Percentiles rank a stretch among this genome's conserved stretches.
Conservation (phyloP, 2,113 vertebrate genomes). For the Caranx ignobilis region DNA sequence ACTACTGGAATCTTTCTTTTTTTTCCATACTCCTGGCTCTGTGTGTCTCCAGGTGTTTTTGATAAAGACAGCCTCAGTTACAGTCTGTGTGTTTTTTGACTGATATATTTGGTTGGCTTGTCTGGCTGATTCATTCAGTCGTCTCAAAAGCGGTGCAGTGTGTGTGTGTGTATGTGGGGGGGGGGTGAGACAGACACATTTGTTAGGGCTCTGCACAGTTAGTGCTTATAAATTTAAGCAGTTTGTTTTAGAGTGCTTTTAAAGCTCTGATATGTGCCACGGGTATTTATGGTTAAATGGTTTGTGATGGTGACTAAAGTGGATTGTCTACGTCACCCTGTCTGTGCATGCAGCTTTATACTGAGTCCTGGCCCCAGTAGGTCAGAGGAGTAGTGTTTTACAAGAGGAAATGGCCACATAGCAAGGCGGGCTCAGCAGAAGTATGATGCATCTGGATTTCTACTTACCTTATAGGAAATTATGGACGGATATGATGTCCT, state of each 20-base stretch:
- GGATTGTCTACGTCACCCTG: constrained; percentile 37
- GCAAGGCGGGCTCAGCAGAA: constrained; percentile 15
- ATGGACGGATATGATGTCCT: constrained; percentile 38
- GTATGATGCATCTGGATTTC: constrained; percentile 57
- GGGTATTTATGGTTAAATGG: constrained; percentile 54
- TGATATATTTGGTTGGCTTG: constrained; percentile 38
- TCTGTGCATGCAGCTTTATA: constrained; percentile 37
- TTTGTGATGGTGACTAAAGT: constrained; percentile 60
- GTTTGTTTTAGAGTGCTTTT: constrained; percentile 56
- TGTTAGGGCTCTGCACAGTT: constrained; percentile 15
- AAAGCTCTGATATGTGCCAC: constrained; percentile 30
- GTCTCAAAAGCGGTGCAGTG: constrained; percentile 10
- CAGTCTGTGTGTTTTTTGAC: constrained; percentile 47
- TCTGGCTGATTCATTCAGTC: constrained; percentile 75
- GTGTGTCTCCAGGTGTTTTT: constrained; percentile 75
- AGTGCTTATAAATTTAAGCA: constrained; percentile 37
- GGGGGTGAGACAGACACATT: constrained; percentile 20
- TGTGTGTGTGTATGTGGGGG: constrained; percentile 2
- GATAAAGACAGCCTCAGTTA: constrained; percentile 56
- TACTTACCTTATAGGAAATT: constrained; percentile 59
- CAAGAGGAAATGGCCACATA: constrained; percentile 65
- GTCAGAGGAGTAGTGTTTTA: constrained; percentile 53
- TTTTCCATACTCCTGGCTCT: constrained; percentile 5
- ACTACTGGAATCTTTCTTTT: constrained; percentile 29
- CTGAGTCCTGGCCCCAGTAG: constrained; percentile 22